Evolutionary conservation across 2,888 invertebrate species (phyloP).

Genomic region (Hypselothyrea guttata): DNA sequence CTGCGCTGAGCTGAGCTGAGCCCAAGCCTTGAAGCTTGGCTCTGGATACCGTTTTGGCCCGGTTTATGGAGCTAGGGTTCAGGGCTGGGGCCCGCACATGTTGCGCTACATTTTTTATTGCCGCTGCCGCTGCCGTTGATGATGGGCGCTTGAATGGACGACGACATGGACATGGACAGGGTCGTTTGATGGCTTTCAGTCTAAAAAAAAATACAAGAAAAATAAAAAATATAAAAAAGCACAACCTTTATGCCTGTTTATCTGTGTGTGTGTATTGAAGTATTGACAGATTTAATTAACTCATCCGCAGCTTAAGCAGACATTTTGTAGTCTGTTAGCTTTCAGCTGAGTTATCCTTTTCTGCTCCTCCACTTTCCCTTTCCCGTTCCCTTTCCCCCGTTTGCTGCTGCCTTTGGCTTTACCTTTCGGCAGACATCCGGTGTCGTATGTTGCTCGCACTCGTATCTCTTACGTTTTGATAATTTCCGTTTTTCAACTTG

Average conservation of each 20-base stretch:
- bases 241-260: constrained; percentile 18
- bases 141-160: constrained; percentile 69
- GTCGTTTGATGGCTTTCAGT: constrained; percentile 56
- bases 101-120: constrained; percentile 69
- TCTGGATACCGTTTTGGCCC: constrained; percentile 15
- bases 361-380: constrained; percentile 1
- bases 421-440: constrained; percentile 64
- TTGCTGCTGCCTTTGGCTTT: constrained; percentile 11
- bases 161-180: constrained; percentile 66
- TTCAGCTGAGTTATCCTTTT: constrained; percentile 51
- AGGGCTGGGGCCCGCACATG: constrained; percentile 56
- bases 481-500: constrained; percentile 74
- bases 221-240: too few species aligned
- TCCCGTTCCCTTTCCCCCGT: constrained; percentile 16
- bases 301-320: constrained; percentile 75
- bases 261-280: constrained; percentile 40
- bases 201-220: too few species aligned
- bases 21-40: constrained; percentile 10
- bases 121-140: constrained; percentile 43
- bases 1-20: constrained; percentile 11
- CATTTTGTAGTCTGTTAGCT: constrained; percentile 63
- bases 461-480: constrained; percentile 72
- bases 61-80: constrained; percentile 14
- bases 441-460: constrained; percentile 67
- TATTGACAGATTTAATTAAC: constrained; percentile 80